Evolutionary conservation across 23 tunicate genomes (phyloP), one percentile per base, ranked within the genome.

Genomic region (Phallusia fumigata): DNA sequence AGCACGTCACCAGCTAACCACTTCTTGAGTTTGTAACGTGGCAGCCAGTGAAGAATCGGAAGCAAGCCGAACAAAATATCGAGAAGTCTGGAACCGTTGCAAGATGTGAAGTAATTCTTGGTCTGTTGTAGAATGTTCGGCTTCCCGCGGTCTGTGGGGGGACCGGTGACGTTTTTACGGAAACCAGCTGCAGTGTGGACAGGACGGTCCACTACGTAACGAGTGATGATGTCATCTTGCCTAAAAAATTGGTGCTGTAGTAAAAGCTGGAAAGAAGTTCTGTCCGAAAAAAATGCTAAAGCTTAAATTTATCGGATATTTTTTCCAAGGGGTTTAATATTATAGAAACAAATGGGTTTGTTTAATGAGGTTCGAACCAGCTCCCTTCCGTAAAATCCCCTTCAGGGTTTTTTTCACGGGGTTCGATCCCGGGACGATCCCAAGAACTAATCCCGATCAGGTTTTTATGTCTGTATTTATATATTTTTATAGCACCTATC

Each of bases 1-100:
- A 96, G 87, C 24, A 96, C 0, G 77, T 96, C 99, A 21, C 99
- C 90, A 0, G 85, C 83, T 12, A 91, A 77, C 95, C 95, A 96
- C 35, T 84, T 64, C 32, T 81, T 82, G 0, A 93, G 24, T 45
- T 88, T 69, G 83, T 96, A 96, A 33, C 83, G 83, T 10, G 76
- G 85, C 50, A 96, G 6, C 99, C 99, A 96, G 0, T 79, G 80
- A 53, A 91, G 36, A n/a, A 96, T 85, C 22, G 99, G 99, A 75
- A 96, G 87, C 53, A 89, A 53, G 0, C 88, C 80, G 50, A 80
- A 31, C 75, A 89, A 75, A 22, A 40, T 80, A 18, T 75, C 45
- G 11, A 64, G 50, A 3, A 80, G 19, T 6, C 53, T 44, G 32
- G 73, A 65, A 36, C 80, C 40, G 72, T 35, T 84, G 65, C 88